Conservation (phyloP, 2,888 invertebrate species). For the Caenorhabditis uteleia region DNA sequence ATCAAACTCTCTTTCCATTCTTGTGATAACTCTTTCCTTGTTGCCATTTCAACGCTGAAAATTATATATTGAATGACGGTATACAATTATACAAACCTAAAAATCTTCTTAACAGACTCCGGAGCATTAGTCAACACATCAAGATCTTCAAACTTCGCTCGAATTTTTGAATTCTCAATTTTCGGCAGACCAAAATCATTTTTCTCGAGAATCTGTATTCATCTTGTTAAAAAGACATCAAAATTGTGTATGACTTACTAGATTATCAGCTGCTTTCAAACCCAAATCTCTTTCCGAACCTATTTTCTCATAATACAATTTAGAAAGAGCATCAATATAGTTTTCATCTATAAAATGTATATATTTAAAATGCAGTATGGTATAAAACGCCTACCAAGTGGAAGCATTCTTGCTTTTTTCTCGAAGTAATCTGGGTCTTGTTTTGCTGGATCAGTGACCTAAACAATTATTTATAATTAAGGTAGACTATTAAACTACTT, state of each 20-base stretch:
- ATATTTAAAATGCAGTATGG: slow-evolving; percentile 1
- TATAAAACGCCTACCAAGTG: slow-evolving; percentile 48
- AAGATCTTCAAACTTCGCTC: slow-evolving; percentile 55
- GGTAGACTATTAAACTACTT: slow-evolving; percentile 2
- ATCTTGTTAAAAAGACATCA: slow-evolving; percentile 26
- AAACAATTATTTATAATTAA: slow-evolving; percentile 2
- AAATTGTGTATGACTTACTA: slow-evolving; percentile 23
- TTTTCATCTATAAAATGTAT: slow-evolving; percentile 55
- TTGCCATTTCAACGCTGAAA: slow-evolving; percentile 62
- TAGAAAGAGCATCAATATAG: slow-evolving; percentile 63
- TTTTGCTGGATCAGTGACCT: slow-evolving; percentile 63
- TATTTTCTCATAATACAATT: slow-evolving; percentile 64
- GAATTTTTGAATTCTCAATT: slow-evolving; percentile 52
- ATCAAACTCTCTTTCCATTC: slow-evolving; percentile 64
- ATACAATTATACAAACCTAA: slow-evolving; percentile 32
- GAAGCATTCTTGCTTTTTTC: slow-evolving; percentile 59
- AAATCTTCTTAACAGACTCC: slow-evolving; percentile 63
- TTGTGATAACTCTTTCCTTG: slow-evolving; percentile 55
- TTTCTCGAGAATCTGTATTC: slow-evolving; percentile 47
- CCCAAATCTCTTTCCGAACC: slow-evolving; percentile 65
- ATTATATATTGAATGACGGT: neutral
- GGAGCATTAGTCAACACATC: slow-evolving; percentile 61
- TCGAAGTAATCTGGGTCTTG: slow-evolving; percentile 67
- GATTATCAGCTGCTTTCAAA: slow-evolving; percentile 61
- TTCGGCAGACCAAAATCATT: slow-evolving; percentile 61